Base-by-base conservation (phyloP, 1,140 invertebrate genomes). In the Pararge aegeria region DNA sequence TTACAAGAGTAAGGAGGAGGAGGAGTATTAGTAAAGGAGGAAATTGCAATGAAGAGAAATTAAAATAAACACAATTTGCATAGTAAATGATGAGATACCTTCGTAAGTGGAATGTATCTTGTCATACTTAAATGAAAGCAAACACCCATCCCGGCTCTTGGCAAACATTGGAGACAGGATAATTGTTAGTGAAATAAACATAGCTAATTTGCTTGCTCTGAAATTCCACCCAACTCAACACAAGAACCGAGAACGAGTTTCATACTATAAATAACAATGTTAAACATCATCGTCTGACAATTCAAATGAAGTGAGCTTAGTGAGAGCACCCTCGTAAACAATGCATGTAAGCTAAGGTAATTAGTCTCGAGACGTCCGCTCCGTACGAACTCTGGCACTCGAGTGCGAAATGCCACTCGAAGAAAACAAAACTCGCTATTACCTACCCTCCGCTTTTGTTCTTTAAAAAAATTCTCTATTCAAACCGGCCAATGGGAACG, bases 371-470 rank as follows among this genome's bases (percentile, higher is more conserved):
- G 81, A 82, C 81, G 75, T 83, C 82, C 79, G 78, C 70, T 78
- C 70, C 55, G 58, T 57, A 69, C 72, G 63, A 75, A 70, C 66
- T 68, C 71, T 58, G 55, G 73, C 80, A 88, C 83, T 87, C 76
- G 74, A 87, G 82, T 83, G 75, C 74, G 77, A 75, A 83, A 83
- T 74, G 78, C 75, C 80, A 85, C 85, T 87, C 75, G 78, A 87
- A 81, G 69, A 75, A 87, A 87, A 88, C 83, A 88, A 88, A 88
- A 89, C 83, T 82, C 80, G 76, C 77, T 84, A 87, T 87, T 87
- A 89, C 83, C 86, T 89, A 89, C 83, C 83, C 83, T 80, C 80
- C 58, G 68, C 79, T 85, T 85, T 88, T 86, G 82, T 87, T 87
- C 42, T 82, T 82, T 78, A 65, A 67, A 78, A 82, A 86, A 85